phyloP scores from a whole-genome alignment of 2,797 vertebrate species.

The Ctenopoma kingsleyae region DNA sequence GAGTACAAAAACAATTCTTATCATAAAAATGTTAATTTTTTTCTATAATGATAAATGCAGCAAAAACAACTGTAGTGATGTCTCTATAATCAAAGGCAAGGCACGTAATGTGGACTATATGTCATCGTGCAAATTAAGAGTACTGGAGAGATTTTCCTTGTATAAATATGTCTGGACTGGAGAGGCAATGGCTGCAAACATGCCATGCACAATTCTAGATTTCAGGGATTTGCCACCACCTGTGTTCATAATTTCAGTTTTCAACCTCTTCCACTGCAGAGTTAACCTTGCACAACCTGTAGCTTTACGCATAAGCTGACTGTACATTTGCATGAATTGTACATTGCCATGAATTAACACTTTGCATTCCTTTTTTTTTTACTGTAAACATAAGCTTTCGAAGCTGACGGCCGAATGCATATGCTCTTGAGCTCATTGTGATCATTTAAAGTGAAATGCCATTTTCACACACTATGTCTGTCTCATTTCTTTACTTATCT shows the following conservation, averaged over 20 bases:
- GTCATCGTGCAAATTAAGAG: slow-evolving; percentile 99
- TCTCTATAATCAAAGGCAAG: slow-evolving; percentile 99
- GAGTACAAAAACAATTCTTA: slow-evolving; percentile 99
- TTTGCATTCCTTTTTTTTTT: slow-evolving; percentile 66
- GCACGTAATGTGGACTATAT: slow-evolving; percentile 99
- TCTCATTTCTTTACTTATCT: slow-evolving; percentile 76
- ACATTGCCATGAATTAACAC: slow-evolving; percentile 77
- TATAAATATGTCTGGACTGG: slow-evolving; percentile 88
- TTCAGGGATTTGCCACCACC: slow-evolving; percentile 86
- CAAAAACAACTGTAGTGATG: slow-evolving; percentile 99
- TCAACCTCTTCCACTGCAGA: slow-evolving; percentile 63
- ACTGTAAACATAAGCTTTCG: slow-evolving; percentile 92
- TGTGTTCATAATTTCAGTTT: slow-evolving; percentile 82
- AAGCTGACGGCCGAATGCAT: slow-evolving; percentile 92
- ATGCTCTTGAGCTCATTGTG: slow-evolving; percentile 88
- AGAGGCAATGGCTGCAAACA: slow-evolving; percentile 92
- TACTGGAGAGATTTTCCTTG: slow-evolving; percentile 91
- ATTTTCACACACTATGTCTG: slow-evolving; percentile 88
- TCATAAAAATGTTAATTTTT: slow-evolving; percentile 99
- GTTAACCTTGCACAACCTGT: slow-evolving; percentile 88
- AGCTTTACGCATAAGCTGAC: slow-evolving; percentile 85
- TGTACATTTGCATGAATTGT: slow-evolving; percentile 78
- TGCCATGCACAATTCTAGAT: slow-evolving; percentile 90
- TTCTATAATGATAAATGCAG: slow-evolving; percentile 99
- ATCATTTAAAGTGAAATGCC: slow-evolving; percentile 80